phyloP scores from a whole-genome alignment of 2,888 invertebrate species.

The Chloroclystis v-ata region DNA sequence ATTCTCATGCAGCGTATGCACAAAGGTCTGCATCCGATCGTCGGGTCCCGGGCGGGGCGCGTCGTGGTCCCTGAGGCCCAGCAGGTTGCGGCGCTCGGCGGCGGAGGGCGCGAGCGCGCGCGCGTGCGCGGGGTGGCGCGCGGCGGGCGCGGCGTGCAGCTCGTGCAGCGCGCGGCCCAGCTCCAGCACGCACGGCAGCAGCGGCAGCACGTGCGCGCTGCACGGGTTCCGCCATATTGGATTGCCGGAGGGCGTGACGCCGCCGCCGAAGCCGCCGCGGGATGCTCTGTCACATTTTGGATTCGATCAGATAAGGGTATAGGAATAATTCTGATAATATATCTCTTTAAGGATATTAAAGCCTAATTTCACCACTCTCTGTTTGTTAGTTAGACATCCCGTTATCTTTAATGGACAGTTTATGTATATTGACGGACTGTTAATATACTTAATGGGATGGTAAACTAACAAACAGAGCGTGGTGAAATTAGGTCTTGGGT shows the following conservation, averaged over 20 bases:
- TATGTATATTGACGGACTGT: too few species aligned
- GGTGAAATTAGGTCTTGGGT: too few species aligned
- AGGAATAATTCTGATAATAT: too few species aligned
- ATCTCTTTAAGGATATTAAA: too few species aligned
- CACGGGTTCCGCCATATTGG: slow-evolving; percentile 92
- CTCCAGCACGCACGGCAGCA: slow-evolving; percentile 87
- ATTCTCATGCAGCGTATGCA: slow-evolving; percentile 85
- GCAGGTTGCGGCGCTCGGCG: slow-evolving; percentile 85
- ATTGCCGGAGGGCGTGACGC: slow-evolving; percentile 85
- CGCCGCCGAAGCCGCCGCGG: slow-evolving; percentile 90
- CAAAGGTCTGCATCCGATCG: slow-evolving; percentile 90
- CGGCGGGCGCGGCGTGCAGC: slow-evolving; percentile 85
- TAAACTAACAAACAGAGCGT: too few species aligned
- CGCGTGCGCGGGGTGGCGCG: slow-evolving; percentile 82
- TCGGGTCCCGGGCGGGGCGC: slow-evolving; percentile 80
- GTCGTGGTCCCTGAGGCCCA: slow-evolving; percentile 78
- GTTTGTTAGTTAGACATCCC: too few species aligned
- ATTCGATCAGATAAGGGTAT: too few species aligned
- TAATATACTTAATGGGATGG: too few species aligned
- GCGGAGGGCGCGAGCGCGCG: slow-evolving; percentile 85
- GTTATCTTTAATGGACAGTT: too few species aligned
- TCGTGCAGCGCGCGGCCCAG: slow-evolving; percentile 89
- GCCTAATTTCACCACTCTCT: too few species aligned
- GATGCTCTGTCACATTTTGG: slow-evolving; percentile 75
- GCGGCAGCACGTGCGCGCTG: slow-evolving; percentile 87